Evolutionary conservation across 2,888 invertebrate genomes (phyloP), one percentile per base, ranked within the genome.

Genomic region (Belgica antarctica): DNA sequence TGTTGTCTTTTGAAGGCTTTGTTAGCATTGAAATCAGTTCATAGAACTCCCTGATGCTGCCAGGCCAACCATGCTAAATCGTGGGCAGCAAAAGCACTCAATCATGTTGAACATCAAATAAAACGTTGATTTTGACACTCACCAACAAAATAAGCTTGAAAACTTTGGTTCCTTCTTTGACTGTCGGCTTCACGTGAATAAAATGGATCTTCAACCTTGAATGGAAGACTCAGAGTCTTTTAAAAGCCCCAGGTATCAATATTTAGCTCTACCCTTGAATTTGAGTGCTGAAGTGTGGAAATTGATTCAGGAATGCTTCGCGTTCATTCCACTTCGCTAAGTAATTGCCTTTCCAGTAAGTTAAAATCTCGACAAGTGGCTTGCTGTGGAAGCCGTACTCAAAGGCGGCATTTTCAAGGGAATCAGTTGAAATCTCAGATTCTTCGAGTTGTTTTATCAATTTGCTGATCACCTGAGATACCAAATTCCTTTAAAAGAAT

Each of bases 371-470:
- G 10, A 83, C 81, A 2, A 94, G 78, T 72, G 86, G 86, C 41
- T 86, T 82, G 0, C 87, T 80, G 75, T 92, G 90, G 76, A 94
- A 88, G 1, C 96, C 96, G 75, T 94, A 94, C 71, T 87, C 84
- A 78, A 92, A 94, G 4, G 84, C 85, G 0, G 82, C 79, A 62
- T 84, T 85, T 77, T 90, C 87, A 61, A 90, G 76, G 0, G 91
- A 88, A 10, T 81, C 81, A 0, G 80, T 77, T 2, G 84, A 80
- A 1, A 82, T 77, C 7, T 82, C 80, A 17, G 84, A 82, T 62
- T 81, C 81, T 65, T 41, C 82, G 65, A 92, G 79, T 65, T 89
- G 86, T 61, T 81, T 78, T 63, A 89, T 81, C 1, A 81, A 76
- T 85, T 85, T 72, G 1, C 72, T 72, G n/a, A 25, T 8, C 36